Conservation (phyloP, 2,113 vertebrate genomes). For the Coracopsis vasa region DNA sequence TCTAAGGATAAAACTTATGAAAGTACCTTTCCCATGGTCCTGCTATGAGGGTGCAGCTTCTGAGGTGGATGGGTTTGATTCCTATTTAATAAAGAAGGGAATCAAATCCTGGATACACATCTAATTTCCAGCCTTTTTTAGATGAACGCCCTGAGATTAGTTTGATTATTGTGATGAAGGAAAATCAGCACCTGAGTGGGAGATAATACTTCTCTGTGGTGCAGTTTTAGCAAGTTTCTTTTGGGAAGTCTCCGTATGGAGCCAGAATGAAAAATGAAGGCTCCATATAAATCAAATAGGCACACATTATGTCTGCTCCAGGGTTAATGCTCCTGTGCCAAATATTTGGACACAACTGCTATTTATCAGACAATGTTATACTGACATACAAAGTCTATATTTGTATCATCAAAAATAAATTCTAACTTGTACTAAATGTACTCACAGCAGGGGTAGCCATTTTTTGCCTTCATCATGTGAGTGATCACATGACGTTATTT, state of each 20-base stretch:
- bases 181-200: neutral
- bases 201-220: neutral
- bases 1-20: slow-evolving; percentile 47
- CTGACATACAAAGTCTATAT: neutral
- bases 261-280: neutral
- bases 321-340: neutral
- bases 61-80: slow-evolving; percentile 9
- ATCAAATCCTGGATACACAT: neutral
- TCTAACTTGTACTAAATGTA: neutral
- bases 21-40: neutral
- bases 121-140: neutral
- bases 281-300: neutral
- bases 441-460: neutral
- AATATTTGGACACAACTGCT: neutral
- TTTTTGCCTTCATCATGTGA: neutral
- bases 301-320: neutral
- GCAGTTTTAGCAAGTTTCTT: neutral
- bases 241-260: neutral
- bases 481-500: neutral
- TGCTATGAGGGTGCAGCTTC: neutral
- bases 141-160: slow-evolving; percentile 14
- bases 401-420: neutral
- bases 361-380: neutral
- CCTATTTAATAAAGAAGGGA: slow-evolving; percentile 31
- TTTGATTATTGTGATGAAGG: slow-evolving; percentile 18